phyloP scores from a whole-genome alignment of 2,888 invertebrate species.

The Limnephilus lunatus region DNA sequence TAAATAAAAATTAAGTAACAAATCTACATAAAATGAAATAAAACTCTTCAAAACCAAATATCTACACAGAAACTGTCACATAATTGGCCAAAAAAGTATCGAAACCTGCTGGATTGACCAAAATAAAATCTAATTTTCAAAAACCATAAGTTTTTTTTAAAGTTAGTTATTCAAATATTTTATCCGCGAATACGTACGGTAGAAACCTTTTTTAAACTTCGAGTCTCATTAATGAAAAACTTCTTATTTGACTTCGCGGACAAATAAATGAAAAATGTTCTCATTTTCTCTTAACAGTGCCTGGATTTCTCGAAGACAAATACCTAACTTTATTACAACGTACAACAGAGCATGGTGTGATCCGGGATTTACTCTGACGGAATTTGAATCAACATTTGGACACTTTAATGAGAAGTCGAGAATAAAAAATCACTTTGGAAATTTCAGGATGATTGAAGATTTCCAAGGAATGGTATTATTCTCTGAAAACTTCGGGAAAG shows the following conservation, averaged over 20 bases:
- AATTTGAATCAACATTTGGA: constrained; percentile 24
- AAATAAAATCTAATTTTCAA: neutral
- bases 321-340: constrained; percentile 6
- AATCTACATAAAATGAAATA: too few species aligned
- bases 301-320: constrained; percentile 23
- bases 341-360: neutral
- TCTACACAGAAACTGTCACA: too few species aligned
- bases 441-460: neutral
- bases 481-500: neutral
- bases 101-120: neutral
- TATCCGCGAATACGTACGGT: neutral
- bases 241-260: constrained; percentile 19
- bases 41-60: too few species aligned
- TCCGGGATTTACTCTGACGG: neutral
- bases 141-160: neutral
- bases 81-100: too few species aligned
- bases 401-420: neutral
- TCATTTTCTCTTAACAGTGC: constrained; percentile 13
- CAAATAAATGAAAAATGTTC: constrained; percentile 9
- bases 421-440: neutral
- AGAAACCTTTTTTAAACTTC: neutral
- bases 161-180: neutral
- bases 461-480: neutral
- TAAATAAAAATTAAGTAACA: too few species aligned
- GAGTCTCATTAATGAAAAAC: constrained; percentile 31